Base-by-base conservation (phyloP, 1,140 invertebrate species). In the Heliconius hewitsoni region DNA sequence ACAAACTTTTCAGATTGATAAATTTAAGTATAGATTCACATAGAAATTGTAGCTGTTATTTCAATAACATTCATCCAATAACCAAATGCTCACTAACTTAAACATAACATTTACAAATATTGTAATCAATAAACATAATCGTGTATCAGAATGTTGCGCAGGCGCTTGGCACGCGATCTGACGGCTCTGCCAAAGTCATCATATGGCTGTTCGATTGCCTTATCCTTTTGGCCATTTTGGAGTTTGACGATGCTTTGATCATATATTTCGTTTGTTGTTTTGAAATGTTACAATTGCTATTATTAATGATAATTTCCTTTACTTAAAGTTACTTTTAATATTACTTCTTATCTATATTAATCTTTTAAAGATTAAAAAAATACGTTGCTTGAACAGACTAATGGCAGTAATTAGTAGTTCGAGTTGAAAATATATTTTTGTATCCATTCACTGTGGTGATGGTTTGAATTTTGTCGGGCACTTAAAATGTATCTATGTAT, bases 121-220 rank as follows among this genome's bases (percentile, higher is more conserved):
- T 66, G 23, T 66, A 66, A 66, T 66, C 23, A 27, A 66, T 66
- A 66, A 66, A 66, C 60, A 27, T 27, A 66, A 27, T 9, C 72
- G 71, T 66, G 60, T 66, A 66, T 66, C 74, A 71, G 71, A 74
- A 71, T 34, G 70, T 46, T 78, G 76, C 46, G 75, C 72, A 50
- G 18, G 70, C 79, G 76, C 76, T 83, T 83, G 82, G 82, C 82
- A 83, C 57, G 76, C 76, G 78, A 81, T 83, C 83, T 83, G 81
- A 80, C 78, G 84, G 79, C 73, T 74, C 75, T 84, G 84, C 78
- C 82, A 83, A 79, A 79, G 81, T 76, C 60, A 76, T 81, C 80
- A 76, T 78, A 75, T n/a, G 19, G 1, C 57, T 60, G 34, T 57
- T 23, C 9, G 19, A 66, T 66, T 27, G 60, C 23, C 60, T 30